These are phyloP conservation scores for Rafetus swinhoei DNA, from an alignment of 2,113 vertebrate genomes.

Conservation along the genomic window DNA sequence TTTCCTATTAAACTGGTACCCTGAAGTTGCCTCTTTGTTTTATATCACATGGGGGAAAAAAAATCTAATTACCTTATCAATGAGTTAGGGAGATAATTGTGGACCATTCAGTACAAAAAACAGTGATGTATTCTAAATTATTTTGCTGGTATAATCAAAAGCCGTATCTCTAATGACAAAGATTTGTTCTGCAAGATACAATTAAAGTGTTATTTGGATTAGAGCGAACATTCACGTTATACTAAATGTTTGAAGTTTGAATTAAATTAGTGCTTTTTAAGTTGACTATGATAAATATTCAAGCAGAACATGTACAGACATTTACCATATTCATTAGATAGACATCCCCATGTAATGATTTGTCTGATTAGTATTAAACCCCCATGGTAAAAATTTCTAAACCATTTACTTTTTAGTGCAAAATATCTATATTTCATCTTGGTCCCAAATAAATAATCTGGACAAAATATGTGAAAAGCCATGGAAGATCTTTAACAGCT, in stretches of 20 bases:
- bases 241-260: not conserved
- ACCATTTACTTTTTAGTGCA: not conserved
- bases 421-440: not conserved
- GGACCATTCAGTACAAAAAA: not conserved
- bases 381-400: not conserved
- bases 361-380: not conserved
- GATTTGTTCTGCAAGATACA: not conserved
- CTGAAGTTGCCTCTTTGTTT: not conserved
- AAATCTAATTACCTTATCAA: not conserved
- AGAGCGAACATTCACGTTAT: not conserved
- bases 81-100: not conserved
- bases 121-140: not conserved
- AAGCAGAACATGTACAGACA: not conserved
- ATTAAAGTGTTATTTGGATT: not conserved
- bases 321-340: not conserved
- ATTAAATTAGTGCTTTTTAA: constrained; percentile 7
- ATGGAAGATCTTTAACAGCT: constrained; percentile 18
- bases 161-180: not conserved
- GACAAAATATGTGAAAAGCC: constrained; percentile 13
- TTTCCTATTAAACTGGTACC: not conserved
- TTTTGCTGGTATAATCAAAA: not conserved
- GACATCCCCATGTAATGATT: not conserved
- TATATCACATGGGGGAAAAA: not conserved
- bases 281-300: not conserved
- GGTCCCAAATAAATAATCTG: not conserved